phyloP scores from a whole-genome alignment of 2,797 vertebrate species.

The Atherinosoma microstoma region DNA sequence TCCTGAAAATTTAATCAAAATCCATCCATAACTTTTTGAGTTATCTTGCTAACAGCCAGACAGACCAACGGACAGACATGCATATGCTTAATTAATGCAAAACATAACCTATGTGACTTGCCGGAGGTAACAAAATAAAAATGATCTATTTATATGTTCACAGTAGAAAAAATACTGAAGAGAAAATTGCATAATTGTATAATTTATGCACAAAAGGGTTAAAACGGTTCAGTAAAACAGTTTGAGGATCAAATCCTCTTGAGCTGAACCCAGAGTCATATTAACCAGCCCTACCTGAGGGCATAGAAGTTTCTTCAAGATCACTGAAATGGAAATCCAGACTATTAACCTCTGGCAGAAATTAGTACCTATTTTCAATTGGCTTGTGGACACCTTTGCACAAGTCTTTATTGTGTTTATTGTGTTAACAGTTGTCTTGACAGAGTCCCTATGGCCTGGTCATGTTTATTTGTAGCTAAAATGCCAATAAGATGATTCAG shows the following conservation, averaged over 20 bases:
- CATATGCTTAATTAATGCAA: too few relatives aligned
- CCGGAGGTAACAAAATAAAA: too few relatives aligned
- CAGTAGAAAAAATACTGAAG: too few relatives aligned
- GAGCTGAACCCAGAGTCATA: not conserved
- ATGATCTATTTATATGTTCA: too few relatives aligned
- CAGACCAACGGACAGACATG: too few relatives aligned
- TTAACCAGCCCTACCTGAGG: not conserved
- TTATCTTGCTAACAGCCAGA: too few relatives aligned
- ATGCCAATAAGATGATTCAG: slow-evolving; percentile 27
- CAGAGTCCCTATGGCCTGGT: slow-evolving; percentile 10
- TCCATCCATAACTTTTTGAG: too few relatives aligned
- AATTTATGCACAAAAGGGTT: too few relatives aligned
- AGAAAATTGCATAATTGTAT: too few relatives aligned
- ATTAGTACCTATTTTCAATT: not conserved
- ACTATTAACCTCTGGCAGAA: not conserved
- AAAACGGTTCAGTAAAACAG: not conserved
- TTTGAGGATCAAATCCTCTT: not conserved
- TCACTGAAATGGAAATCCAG: not conserved
- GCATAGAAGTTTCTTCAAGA: not conserved
- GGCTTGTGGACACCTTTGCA: not conserved
- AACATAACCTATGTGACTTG: too few relatives aligned
- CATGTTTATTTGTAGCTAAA: slow-evolving; percentile 45
- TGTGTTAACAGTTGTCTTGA: slow-evolving; percentile 7
- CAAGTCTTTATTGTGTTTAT: slow-evolving; percentile 5
- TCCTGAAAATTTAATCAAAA: too few relatives aligned